phyloP scores from a whole-genome alignment of 2,888 invertebrate genomes.

The Blastobasis adustella region DNA sequence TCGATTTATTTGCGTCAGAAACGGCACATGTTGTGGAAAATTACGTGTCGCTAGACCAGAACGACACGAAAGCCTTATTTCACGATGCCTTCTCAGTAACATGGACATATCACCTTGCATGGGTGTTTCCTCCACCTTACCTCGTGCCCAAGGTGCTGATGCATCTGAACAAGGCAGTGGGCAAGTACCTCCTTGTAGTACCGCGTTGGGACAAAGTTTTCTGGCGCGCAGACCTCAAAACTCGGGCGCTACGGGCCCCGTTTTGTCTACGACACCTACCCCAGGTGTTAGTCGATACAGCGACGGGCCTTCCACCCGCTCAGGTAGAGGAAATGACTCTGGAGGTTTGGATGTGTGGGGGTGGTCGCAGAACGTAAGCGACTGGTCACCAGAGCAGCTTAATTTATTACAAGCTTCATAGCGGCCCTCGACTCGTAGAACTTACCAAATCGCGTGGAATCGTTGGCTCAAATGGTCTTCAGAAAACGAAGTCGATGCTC shows the following conservation, averaged over 20 bases:
- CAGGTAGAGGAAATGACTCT: slow-evolving; percentile 6
- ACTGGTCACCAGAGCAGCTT: slow-evolving; percentile 2
- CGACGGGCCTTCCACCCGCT: slow-evolving; percentile 10
- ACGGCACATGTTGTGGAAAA: slow-evolving; percentile 6
- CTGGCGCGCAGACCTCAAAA: slow-evolving; percentile 19
- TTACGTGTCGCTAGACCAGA: slow-evolving; percentile 10
- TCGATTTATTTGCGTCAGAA: slow-evolving; percentile 4
- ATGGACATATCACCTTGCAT: slow-evolving; percentile 11
- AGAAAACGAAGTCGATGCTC: not conserved
- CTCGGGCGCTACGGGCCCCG: slow-evolving; percentile 12
- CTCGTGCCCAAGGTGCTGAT: slow-evolving; percentile 10
- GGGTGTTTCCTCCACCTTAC: slow-evolving; percentile 12
- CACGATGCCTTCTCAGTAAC: slow-evolving; percentile 10
- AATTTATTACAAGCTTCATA: slow-evolving; percentile 4
- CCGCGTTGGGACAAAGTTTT: slow-evolving; percentile 24
- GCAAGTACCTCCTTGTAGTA: slow-evolving; percentile 10
- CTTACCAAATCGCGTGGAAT: slow-evolving; percentile 11
- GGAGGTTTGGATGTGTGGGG: slow-evolving; percentile 12
- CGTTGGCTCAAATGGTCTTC: slow-evolving; percentile 9
- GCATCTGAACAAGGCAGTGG: slow-evolving; percentile 10
- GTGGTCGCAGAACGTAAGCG: slow-evolving; percentile 4
- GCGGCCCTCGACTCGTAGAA: slow-evolving; percentile 8
- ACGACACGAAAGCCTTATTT: slow-evolving; percentile 8
- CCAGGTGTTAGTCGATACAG: slow-evolving; percentile 9
- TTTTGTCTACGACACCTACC: slow-evolving; percentile 7